These are phyloP conservation scores for Teleogryllus occipitalis DNA, from an alignment of 1,140 invertebrate genomes.

Conservation along the genomic window DNA sequence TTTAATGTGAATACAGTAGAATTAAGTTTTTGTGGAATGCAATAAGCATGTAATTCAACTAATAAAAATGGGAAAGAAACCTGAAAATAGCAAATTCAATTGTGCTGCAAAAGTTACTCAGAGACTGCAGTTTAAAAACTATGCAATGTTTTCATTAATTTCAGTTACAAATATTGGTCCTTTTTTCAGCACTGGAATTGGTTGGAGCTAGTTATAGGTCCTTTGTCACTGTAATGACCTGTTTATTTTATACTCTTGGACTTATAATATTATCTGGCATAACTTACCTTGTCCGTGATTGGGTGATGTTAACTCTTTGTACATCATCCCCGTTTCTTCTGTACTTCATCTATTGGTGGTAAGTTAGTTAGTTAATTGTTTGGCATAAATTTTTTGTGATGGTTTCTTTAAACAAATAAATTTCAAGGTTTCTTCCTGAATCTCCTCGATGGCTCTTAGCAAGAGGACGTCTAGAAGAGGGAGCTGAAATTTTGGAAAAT, in stretches of 20 bases:
- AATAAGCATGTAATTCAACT: too few relatives aligned
- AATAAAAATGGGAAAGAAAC: too few relatives aligned
- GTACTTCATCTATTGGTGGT: constrained; percentile 78
- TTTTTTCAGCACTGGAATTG: constrained; percentile 65
- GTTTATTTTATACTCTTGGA: constrained; percentile 79
- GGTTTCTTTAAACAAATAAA: background rate
- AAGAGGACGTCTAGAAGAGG: constrained; percentile 68
- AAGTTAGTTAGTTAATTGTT: constrained; percentile 25
- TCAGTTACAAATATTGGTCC: background rate
- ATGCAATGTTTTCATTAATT: background rate
- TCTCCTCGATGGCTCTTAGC: constrained; percentile 78
- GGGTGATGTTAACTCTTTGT: constrained; percentile 65
- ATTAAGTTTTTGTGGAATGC: too few relatives aligned
- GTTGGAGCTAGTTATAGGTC: constrained; percentile 84
- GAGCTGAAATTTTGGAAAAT: constrained; percentile 62
- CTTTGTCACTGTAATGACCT: constrained; percentile 83
- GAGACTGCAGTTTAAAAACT: background rate
- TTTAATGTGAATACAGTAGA: too few relatives aligned
- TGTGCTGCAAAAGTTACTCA: background rate
- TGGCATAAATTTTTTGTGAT: background rate
- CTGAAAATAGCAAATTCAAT: too few relatives aligned
- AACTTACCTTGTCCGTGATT: constrained; percentile 73
- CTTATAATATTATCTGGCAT: constrained; percentile 71
- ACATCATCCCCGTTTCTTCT: constrained; percentile 76
- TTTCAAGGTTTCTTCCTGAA: constrained; percentile 63